Conservation (phyloP, 2,888 invertebrate genomes). For the Limnephilus marmoratus region DNA sequence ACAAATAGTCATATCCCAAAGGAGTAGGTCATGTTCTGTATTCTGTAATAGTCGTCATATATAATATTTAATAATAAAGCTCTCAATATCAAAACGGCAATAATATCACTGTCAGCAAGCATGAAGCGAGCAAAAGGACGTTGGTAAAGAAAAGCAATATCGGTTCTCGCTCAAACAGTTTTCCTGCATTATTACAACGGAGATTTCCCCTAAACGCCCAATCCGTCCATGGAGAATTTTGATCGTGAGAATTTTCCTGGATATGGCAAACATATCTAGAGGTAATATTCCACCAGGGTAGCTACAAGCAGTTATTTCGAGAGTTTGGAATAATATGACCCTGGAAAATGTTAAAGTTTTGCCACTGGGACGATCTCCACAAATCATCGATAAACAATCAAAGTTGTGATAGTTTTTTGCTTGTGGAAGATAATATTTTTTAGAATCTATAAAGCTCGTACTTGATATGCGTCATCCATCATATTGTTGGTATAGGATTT, state of each 20-base stretch:
- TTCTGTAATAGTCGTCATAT: background rate
- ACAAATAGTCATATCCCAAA: background rate
- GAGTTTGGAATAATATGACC: background rate
- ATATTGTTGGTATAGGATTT: too few relatives aligned
- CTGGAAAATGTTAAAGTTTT: background rate
- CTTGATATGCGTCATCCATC: too few relatives aligned
- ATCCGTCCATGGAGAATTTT: background rate
- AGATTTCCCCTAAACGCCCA: conserved; percentile 27
- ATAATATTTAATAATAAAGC: background rate
- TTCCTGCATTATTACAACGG: conserved; percentile 31
- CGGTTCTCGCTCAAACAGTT: background rate
- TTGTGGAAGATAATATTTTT: too few relatives aligned
- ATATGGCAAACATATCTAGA: conserved; percentile 47
- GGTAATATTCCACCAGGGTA: background rate
- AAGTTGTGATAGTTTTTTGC: background rate
- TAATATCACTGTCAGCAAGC: background rate
- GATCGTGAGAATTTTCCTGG: conserved; percentile 14
- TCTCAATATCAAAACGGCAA: background rate
- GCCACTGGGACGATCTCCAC: background rate
- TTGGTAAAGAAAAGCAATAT: conserved; percentile 27
- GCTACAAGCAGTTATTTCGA: background rate
- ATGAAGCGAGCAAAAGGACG: background rate
- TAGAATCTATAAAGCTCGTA: too few relatives aligned
- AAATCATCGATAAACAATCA: background rate
- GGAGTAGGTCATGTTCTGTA: background rate